Evolutionary conservation across 1,140 invertebrate species (phyloP).

Genomic region (Drosophila nebulosa): DNA sequence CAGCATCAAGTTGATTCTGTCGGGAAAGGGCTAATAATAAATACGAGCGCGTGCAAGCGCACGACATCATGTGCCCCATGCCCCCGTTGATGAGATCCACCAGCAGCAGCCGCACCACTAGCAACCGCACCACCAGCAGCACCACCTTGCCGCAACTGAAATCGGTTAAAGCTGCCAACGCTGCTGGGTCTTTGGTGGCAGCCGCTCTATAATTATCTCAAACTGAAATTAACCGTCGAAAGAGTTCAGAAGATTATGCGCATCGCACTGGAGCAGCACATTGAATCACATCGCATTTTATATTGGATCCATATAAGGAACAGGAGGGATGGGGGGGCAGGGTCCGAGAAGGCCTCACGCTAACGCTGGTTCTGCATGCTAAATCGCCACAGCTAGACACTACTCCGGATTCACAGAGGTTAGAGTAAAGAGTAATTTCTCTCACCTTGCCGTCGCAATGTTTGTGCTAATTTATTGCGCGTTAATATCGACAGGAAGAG

Average conservation of each 20-base stretch:
- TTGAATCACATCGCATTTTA: conserved; percentile 20
- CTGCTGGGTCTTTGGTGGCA: conserved; percentile 52
- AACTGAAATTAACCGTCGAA: conserved; percentile 81
- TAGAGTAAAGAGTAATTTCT: conserved; percentile 36
- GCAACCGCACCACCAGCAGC: no score
- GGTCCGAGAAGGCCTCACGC: conserved; percentile 28
- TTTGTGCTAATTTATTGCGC: conserved; percentile 79
- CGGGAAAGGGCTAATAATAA: conserved; percentile 65
- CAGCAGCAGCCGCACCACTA: conserved; percentile 5
- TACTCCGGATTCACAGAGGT: conserved; percentile 5
- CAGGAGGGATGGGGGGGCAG: no score
- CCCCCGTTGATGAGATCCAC: conserved; percentile 12
- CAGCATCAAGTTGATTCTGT: conserved; percentile 51
- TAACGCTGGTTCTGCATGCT: conserved; percentile 55
- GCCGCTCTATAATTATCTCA: conserved; percentile 81
- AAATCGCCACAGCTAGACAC: conserved; percentile 34
- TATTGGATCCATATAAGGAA: conserved; percentile 9
- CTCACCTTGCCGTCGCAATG: conserved; percentile 55
- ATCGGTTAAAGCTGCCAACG: background rate
- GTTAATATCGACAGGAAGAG: conserved; percentile 76
- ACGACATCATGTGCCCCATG: conserved; percentile 44
- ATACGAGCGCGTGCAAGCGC: conserved; percentile 75
- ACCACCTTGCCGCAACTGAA: no score
- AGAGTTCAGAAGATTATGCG: conserved; percentile 76
- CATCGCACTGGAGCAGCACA: conserved; percentile 34